Base-by-base conservation (phyloP, 2,888 invertebrate species). In the Exephanes ischioxanthus region DNA sequence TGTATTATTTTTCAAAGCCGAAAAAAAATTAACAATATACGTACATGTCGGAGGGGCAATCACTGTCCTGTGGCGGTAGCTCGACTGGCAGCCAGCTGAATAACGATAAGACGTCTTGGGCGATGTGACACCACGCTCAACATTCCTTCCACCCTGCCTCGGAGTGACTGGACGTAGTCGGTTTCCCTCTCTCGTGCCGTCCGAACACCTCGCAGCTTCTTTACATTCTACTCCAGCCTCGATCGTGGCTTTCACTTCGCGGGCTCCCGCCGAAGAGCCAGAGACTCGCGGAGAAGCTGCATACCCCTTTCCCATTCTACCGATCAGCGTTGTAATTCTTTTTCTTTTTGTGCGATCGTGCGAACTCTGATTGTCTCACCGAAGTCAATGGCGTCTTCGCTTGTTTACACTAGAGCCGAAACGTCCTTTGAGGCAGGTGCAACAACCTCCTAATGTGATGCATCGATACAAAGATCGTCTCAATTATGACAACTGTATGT, bases 91-190 rank as follows among this genome's bases (percentile, higher is more conserved):
- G 53, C 22, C 58, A 80, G 83, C 80, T 90, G 88, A 83, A 80
- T 87, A 86, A 87, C 86, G 87, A 87, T 87, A 88, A 80, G 72
- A 67, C 71, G 55, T 85, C 79, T 68, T 71, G 71, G 63, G 72
- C 79, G 63, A 86, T 80, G 87, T 61, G 80, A 76, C 89, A 90
- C 89, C 80, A 84, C 87, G 88, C 87, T 91, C 89, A 90, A 89
- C 92, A 91, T 92, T 91, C 92, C 91, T 90, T 91, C 73, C 87
- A 90, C 93, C 92, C 92, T 89, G 93, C 91, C 91, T 92, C 90
- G 87, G 91, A 93, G 92, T 93, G 92, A 94, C 93, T 94, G 93
- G 91, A 89, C 84, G 84, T 83, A 84, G 83, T 85, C 78, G 63
- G 77, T 86, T 84, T 87, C 87, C 85, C 85, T 81, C 84, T 82